These are phyloP conservation scores for Aspidoscelis tigris DNA, from an alignment of 2,113 vertebrate species.

Conservation along the genomic window DNA sequence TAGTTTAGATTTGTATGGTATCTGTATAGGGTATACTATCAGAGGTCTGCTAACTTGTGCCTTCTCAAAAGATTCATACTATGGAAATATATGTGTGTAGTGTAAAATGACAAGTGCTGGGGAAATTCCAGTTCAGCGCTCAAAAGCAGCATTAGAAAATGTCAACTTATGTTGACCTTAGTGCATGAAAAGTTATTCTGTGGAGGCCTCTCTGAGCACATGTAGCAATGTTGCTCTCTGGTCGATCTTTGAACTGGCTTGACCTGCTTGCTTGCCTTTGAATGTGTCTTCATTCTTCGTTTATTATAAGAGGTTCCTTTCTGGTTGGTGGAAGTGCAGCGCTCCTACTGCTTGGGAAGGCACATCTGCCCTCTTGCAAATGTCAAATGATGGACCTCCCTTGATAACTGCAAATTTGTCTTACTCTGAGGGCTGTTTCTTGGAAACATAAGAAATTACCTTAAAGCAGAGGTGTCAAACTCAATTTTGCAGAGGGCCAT, in stretches of 20 bases:
- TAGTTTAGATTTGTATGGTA: no score
- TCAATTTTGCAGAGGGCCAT: no score
- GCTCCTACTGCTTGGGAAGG: not conserved
- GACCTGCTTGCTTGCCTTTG: conserved; percentile 25
- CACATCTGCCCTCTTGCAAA: not conserved
- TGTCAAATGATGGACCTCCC: not conserved
- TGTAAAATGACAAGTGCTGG: not conserved
- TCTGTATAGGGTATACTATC: no score
- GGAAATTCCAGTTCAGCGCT: not conserved
- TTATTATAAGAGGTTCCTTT: not conserved
- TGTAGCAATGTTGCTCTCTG: conserved; percentile 23
- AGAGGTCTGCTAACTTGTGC: no score
- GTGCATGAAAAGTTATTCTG: conserved; percentile 20
- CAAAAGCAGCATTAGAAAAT: not conserved
- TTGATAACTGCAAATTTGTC: no score
- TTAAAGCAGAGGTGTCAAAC: no score
- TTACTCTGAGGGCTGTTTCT: not conserved
- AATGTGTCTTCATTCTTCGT: not conserved
- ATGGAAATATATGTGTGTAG: not conserved
- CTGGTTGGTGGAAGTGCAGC: not conserved
- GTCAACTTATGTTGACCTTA: conserved; percentile 32
- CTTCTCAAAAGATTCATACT: no score
- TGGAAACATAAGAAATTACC: not conserved
- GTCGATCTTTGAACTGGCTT: conserved; percentile 32
- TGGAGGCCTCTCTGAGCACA: conserved; percentile 9